A percentile compares a stretch with the other conserved stretches of the same genome.
Evolutionary conservation across 2,888 invertebrate genomes (phyloP).

Genomic region (Lottia scabra): DNA sequence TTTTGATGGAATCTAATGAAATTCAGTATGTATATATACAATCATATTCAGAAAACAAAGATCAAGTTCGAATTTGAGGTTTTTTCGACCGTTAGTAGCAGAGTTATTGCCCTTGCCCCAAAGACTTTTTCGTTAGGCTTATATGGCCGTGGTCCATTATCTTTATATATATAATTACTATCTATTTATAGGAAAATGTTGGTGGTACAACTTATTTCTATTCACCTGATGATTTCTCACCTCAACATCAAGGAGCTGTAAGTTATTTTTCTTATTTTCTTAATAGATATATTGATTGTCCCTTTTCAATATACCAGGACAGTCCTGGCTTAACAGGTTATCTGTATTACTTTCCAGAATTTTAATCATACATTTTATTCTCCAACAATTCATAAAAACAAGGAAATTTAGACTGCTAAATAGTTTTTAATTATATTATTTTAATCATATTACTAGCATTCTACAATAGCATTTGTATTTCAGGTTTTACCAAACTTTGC

Average conservation of each 20-base stretch:
- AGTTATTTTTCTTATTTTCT: conserved; percentile 42
- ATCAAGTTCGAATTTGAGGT: too few relatives aligned
- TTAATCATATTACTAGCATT: not conserved
- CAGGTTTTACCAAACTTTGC: conserved; percentile 67
- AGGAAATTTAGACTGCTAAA: not conserved
- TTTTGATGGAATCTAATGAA: too few relatives aligned
- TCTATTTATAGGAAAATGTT: conserved; percentile 66
- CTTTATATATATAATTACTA: not conserved
- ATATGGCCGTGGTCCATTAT: too few relatives aligned
- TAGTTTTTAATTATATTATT: not conserved
- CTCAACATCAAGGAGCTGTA: conserved; percentile 67
- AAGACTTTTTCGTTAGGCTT: too few relatives aligned
- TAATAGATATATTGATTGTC: too few relatives aligned
- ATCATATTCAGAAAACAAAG: too few relatives aligned
- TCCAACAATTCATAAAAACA: not conserved
- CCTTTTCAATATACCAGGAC: too few relatives aligned
- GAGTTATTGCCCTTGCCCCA: too few relatives aligned
- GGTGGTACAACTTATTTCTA: conserved; percentile 97
- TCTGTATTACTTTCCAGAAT: not conserved
- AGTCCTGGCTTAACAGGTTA: too few relatives aligned
- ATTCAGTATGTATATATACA: too few relatives aligned
- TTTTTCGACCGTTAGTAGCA: too few relatives aligned
- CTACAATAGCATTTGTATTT: conserved; percentile 18
- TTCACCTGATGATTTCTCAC: conserved; percentile 65
- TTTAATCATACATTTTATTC: too few relatives aligned